Base-by-base conservation (phyloP, 2,797 vertebrate species). In the Vireo griseus region DNA sequence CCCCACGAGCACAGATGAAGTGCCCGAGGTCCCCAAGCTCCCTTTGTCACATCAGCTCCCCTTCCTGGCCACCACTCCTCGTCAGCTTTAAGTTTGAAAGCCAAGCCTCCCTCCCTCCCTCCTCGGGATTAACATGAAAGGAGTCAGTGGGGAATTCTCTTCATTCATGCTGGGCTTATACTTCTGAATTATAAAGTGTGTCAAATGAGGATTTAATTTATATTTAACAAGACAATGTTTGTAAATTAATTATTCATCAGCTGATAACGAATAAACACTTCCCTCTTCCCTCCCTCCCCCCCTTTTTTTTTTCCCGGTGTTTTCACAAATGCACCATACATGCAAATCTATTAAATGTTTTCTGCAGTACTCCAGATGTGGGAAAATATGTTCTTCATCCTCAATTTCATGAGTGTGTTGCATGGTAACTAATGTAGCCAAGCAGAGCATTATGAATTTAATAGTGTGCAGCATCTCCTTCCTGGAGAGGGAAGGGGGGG, bases 191-290 rank as follows among this genome's bases (percentile, higher is more conserved):
- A 91, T 58, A 55, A 95, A 97, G 67, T 83, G 86, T 94, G 96
- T 95, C 94, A 95, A 97, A 97, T 68, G 76, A 93, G 77, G 81
- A 95, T 90, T 97, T 97, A 84, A 95, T 95, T 97, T 94, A 83
- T 95, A 93, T 94, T 96, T 97, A 97, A 97, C 88, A 86, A 91
- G 90, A 94, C 77, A 95, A 84, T 54, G 63, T 94, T 94, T 96
- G 63, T 89, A 94, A 97, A 79, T 96, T 97, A 95, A 95, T 95
- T 96, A 96, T 91, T 96, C 90, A 97, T 92, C 95, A 93, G 78
- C 80, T 78, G 86, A 96, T 90, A 96, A 95, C 25, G 33, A 95
- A 94, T 35, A 76, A 86, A 92, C 91, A 85, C 82, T 87, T 65
- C 40, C n/a, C 37, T 72, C 37, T 68, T 78, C 44, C 45, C 31